A percentile compares a stretch with the other conserved stretches of the same genome.
These are phyloP conservation scores for Kryptolebias marmoratus DNA, from an alignment of 2,113 vertebrate species.

Conservation along the genomic window DNA sequence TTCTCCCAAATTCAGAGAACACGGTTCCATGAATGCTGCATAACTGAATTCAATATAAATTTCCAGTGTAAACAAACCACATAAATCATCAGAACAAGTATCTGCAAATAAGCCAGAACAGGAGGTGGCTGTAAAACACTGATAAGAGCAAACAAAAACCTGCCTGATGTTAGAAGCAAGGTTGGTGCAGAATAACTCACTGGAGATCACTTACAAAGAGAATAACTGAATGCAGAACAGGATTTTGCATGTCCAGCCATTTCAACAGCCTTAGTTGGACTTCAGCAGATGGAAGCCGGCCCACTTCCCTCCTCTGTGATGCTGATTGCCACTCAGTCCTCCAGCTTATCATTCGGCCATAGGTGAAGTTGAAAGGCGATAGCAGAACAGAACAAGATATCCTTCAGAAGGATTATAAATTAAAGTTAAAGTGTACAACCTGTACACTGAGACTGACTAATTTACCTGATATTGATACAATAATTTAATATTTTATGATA, in stretches of 20 bases:
- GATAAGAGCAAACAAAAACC: not conserved
- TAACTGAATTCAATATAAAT: not conserved
- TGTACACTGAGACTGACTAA: no score
- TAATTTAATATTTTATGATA: no score
- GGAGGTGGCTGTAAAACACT: not conserved
- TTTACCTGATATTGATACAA: no score
- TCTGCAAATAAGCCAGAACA: not conserved
- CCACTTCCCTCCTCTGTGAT: no score
- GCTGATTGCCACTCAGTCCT: not conserved
- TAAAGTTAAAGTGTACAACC: no score
- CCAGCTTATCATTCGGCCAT: no score
- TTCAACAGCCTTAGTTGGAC: not conserved
- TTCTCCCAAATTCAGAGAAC: not conserved
- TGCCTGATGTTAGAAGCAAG: no score
- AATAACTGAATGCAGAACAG: constrained; percentile 18
- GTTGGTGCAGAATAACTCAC: not conserved
- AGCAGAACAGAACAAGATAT: no score
- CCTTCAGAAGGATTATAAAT: not conserved
- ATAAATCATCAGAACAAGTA: not conserved
- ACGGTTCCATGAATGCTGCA: not conserved
- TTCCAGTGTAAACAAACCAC: not conserved
- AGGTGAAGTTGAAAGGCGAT: no score
- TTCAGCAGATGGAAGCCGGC: not conserved
- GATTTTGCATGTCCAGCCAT: not conserved
- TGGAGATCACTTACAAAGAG: not conserved